A percentile compares a stretch with the other conserved stretches of the same genome.
phyloP scores from a whole-genome alignment of 2,797 vertebrate genomes.

The Natrix natrix region DNA sequence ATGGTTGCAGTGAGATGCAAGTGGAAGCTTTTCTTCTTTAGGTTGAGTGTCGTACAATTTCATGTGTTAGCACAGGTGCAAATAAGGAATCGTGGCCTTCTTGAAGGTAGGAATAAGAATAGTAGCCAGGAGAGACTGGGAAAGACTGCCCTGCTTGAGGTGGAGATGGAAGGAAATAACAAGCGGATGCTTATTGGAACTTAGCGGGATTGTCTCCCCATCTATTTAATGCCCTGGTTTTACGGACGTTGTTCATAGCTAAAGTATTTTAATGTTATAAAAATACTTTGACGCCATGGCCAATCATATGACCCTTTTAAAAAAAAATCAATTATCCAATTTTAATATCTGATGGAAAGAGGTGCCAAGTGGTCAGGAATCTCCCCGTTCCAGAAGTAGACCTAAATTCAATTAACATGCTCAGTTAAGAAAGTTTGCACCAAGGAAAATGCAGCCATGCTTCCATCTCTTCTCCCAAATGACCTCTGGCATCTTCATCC shows the following conservation, averaged over 20 bases:
- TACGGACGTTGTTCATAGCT: neutral
- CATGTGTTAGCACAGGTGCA: neutral
- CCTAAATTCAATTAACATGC: neutral
- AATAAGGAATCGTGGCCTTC: neutral
- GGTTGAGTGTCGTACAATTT: neutral
- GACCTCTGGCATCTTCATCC: no score
- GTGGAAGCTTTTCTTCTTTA: neutral
- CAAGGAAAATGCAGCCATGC: neutral
- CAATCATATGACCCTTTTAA: neutral
- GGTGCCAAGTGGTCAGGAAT: neutral
- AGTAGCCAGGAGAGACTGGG: neutral
- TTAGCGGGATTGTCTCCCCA: neutral
- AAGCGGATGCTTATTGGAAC: neutral
- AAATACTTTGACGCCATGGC: neutral
- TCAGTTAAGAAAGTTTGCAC: neutral
- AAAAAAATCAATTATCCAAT: neutral
- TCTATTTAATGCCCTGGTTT: neutral
- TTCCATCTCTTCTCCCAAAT: neutral
- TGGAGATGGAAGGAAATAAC: neutral
- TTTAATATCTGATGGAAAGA: neutral
- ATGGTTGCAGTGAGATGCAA: neutral
- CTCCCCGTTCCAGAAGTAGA: neutral
- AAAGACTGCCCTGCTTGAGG: neutral
- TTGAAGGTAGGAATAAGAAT: neutral
- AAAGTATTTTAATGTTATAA: neutral